These are phyloP conservation scores for Scaptodrosophila lebanonensis DNA, from an alignment of 1,140 invertebrate genomes.

Conservation along the genomic window DNA sequence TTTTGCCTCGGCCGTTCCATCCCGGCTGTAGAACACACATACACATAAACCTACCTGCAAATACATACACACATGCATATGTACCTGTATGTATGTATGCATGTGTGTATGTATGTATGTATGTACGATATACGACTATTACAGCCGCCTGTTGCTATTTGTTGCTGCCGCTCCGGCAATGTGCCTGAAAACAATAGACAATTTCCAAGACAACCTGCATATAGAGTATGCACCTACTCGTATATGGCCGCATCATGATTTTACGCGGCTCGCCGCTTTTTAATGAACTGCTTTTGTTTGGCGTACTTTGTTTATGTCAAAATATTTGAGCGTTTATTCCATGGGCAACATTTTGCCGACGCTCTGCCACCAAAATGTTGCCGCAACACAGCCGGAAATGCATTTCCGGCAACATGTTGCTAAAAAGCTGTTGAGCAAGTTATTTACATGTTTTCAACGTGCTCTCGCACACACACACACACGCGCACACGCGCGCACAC, in stretches of 20 bases:
- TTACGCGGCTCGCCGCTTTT: slow-evolving; percentile 58
- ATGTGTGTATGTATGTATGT: too few species aligned
- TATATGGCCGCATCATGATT: slow-evolving; percentile 44
- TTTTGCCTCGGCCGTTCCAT: slow-evolving; percentile 29
- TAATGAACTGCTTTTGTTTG: slow-evolving; percentile 45
- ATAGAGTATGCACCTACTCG: too few species aligned
- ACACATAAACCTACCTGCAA: too few species aligned
- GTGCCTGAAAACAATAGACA: slow-evolving; percentile 57
- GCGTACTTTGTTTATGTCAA: too few species aligned
- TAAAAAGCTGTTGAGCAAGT: slow-evolving; percentile 32
- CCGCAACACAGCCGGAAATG: slow-evolving; percentile 41
- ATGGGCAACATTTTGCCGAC: slow-evolving; percentile 26
- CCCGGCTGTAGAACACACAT: too few species aligned
- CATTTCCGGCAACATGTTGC: slow-evolving; percentile 48
- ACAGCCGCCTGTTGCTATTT: slow-evolving; percentile 25
- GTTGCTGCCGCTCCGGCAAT: slow-evolving; percentile 16
- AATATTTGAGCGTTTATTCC: too few species aligned
- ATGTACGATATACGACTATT: too few species aligned
- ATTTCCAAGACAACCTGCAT: too few species aligned
- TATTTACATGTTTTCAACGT: slow-evolving; percentile 38
- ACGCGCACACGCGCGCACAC: background rate
- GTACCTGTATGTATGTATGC: too few species aligned
- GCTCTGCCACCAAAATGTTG: background rate
- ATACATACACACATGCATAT: too few species aligned
- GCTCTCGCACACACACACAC: slow-evolving; percentile 24